These are phyloP conservation scores for Odocoileus virginianus DNA, from an alignment of 2,113 vertebrate genomes.

Conservation along the genomic window DNA sequence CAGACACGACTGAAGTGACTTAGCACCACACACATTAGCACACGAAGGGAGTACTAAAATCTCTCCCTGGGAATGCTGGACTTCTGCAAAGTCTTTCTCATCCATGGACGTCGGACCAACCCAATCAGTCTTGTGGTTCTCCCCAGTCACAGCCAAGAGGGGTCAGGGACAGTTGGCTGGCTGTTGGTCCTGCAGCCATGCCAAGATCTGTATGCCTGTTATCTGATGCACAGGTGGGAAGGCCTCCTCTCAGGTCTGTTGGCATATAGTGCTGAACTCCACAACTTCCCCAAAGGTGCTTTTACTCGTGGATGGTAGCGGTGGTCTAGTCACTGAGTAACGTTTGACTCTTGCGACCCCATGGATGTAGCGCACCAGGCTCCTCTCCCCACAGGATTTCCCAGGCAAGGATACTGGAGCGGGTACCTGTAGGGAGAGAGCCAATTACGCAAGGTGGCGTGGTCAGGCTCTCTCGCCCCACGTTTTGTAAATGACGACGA, in stretches of 20 bases:
- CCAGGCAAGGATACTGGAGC: not conserved
- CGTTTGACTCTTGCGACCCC: not conserved
- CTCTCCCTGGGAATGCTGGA: not conserved
- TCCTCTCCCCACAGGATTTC: not conserved
- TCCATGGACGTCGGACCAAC: not conserved
- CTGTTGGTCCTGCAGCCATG: not conserved
- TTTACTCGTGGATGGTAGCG: not conserved
- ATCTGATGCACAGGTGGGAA: not conserved
- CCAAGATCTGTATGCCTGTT: not conserved
- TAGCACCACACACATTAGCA: not conserved
- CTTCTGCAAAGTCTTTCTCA: not conserved
- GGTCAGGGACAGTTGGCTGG: not conserved
- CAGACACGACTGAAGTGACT: not conserved
- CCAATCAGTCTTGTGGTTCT: not conserved
- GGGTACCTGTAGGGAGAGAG: not conserved
- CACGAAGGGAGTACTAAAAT: not conserved
- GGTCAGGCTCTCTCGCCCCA: not conserved
- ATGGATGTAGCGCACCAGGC: not conserved
- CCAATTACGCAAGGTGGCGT: not conserved
- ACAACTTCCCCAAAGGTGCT: not conserved
- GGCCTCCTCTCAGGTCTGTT: not conserved
- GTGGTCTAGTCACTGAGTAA: not conserved
- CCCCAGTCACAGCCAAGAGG: not conserved
- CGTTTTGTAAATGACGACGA: not conserved
- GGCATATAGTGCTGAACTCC: not conserved